These are phyloP conservation scores for Nerophis lumbriciformis DNA, from an alignment of 2,113 vertebrate genomes.

Conservation along the genomic window DNA sequence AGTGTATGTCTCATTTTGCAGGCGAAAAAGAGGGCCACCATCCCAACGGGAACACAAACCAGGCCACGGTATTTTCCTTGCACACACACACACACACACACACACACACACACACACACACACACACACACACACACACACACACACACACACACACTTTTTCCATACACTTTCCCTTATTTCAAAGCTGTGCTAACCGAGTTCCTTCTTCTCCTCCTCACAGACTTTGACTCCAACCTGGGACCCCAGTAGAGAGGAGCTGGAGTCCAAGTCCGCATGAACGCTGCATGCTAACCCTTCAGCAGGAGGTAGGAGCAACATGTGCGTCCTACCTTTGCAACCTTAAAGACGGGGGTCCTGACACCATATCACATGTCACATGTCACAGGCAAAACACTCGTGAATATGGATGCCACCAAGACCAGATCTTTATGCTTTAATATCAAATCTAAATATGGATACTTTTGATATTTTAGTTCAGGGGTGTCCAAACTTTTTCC, in stretches of 20 bases:
- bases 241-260: slow-evolving; percentile 12
- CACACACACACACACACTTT: too few species aligned
- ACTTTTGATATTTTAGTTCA: too few species aligned
- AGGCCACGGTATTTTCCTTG: slow-evolving; percentile 51
- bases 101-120: too few species aligned
- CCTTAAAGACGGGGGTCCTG: neutral
- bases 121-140: too few species aligned
- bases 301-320: neutral
- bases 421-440: too few species aligned
- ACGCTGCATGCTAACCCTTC: slow-evolving; percentile 1
- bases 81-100: neutral
- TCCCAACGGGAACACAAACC: slow-evolving; percentile 66
- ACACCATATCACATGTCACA: too few species aligned
- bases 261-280: slow-evolving; percentile 18
- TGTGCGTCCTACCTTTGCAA: neutral
- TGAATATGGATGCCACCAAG: too few species aligned
- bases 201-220: slow-evolving; percentile 10
- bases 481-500: too few species aligned
- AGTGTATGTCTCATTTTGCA: slow-evolving; percentile 44
- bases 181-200: slow-evolving; percentile 31
- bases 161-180: slow-evolving; percentile 21
- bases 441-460: too few species aligned
- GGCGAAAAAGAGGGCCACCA: slow-evolving; percentile 46
- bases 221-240: slow-evolving; percentile 16
- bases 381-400: too few species aligned